Evolutionary conservation across 2,888 invertebrate species (phyloP), one percentile per base, ranked within the genome.

Genomic region (Exephanes ischioxanthus): DNA sequence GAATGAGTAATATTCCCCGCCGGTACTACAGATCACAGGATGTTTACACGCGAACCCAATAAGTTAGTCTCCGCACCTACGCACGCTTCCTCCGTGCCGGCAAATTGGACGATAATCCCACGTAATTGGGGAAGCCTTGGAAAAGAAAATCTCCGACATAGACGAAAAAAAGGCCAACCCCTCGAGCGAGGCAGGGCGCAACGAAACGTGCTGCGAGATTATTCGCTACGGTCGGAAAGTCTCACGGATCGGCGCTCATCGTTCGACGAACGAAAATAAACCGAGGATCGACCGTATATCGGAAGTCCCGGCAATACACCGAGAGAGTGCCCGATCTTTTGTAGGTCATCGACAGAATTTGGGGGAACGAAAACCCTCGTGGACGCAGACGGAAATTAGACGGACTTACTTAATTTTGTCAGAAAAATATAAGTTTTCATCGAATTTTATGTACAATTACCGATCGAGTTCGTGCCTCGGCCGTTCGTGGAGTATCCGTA

Each of bases 81-180:
- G 86, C 88, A 88, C 87, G 86, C 90, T 89, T 87, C 80, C 66
- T 77, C 80, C 3, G 45, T 48, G 72, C 86, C 87, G 89, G 89
- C 89, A 90, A 91, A 90, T 91, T 88, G 87, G 80, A 87, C 87
- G 88, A 90, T 91, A 89, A 91, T 89, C 89, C 86, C 75, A 16
- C 51, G 66, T 78, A 48, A 77, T 80, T 78, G 14, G 63, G 48
- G 48, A 45, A 66, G 45, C 61, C 30, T 66, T 66, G 48, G 48
- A 11, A 51, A n/a, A 48, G n/a, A 55, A n/a, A 41, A 19, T 16
- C 67, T n/a, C 19, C n/a, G 19, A 37, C 58, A 3, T 26, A 33
- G 45, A 45, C 14, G 16, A 71, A 77, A 77, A 53, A 41, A 71
- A 71, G 48, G 19, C 6, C 19, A 26, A 58, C 9, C 26, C 22